Evolutionary conservation across 2,888 invertebrate species (phyloP).

Genomic region (Scaptomyza cyrtandrae): DNA sequence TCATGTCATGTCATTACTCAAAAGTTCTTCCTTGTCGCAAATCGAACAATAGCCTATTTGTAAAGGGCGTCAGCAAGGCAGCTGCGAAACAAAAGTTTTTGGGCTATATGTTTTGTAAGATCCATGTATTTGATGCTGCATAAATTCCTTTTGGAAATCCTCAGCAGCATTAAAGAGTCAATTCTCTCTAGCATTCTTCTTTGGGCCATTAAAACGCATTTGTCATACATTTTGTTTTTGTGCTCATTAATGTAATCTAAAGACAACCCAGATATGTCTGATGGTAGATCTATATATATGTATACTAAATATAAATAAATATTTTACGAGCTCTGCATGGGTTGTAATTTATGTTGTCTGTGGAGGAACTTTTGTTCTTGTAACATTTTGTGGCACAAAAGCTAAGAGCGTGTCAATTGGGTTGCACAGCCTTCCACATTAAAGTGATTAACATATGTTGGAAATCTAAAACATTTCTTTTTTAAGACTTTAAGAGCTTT

Average conservation of each 20-base stretch:
- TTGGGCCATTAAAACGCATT: conserved; percentile 61
- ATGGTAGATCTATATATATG: conserved; percentile 4
- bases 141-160: conserved; percentile 51
- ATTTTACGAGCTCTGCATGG: conserved; percentile 64
- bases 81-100: conserved; percentile 19
- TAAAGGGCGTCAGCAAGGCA: conserved; percentile 6
- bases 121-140: conserved; percentile 26
- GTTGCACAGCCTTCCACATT: conserved; percentile 4
- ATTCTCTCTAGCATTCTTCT: conserved; percentile 14
- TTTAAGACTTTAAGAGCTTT: too few species aligned
- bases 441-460: conserved; percentile 7
- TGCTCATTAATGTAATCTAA: conserved; percentile 48
- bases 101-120: conserved; percentile 11
- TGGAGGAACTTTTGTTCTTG: conserved; percentile 18
- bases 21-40: conserved; percentile 16
- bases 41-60: conserved; percentile 10
- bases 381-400: conserved; percentile 28
- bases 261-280: conserved; percentile 52
- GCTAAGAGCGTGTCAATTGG: conserved; percentile 29
- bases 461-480: conserved; percentile 1
- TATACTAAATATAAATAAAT: conserved; percentile 21
- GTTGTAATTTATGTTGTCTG: conserved; percentile 59
- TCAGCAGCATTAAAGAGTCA: conserved; percentile 50
- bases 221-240: conserved; percentile 58
- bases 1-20: conserved; percentile 29